Percentiles rank a stretch among this genome's conserved stretches.
These are phyloP conservation scores for Oxytorus armatus DNA, from an alignment of 2,888 invertebrate species.

Conservation along the genomic window DNA sequence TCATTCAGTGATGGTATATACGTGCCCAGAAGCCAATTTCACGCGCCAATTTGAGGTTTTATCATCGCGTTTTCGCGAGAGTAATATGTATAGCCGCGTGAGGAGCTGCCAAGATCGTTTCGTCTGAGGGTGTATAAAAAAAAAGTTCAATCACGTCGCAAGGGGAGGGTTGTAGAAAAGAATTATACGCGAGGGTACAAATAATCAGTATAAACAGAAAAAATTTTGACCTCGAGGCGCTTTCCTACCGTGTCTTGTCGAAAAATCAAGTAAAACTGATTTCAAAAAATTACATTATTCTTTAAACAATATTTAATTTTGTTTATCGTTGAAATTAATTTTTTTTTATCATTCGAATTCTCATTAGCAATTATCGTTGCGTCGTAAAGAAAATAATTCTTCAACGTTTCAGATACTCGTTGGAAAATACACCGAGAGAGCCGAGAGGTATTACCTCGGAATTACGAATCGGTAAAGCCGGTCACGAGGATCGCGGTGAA, in stretches of 20 bases:
- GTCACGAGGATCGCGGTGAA: constrained; percentile 86
- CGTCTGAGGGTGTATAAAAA: constrained; percentile 45
- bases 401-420: constrained; percentile 77
- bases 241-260: too few species aligned
- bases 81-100: constrained; percentile 34
- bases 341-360: too few species aligned
- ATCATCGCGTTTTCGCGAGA: constrained; percentile 61
- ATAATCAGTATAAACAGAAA: not conserved
- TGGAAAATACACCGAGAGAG: constrained; percentile 82
- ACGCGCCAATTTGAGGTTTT: constrained; percentile 68
- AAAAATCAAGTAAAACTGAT: too few species aligned
- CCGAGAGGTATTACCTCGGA: constrained; percentile 85
- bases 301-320: too few species aligned
- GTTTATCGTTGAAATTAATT: too few species aligned
- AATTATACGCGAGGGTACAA: constrained; percentile 29
- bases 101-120: constrained; percentile 64
- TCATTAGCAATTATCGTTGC: too few species aligned
- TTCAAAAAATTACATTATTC: too few species aligned
- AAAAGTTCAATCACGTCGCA: constrained; percentile 50
- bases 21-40: constrained; percentile 64
- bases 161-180: constrained; percentile 7
- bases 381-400: too few species aligned
- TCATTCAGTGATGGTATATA: constrained; percentile 56
- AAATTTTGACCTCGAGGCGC: not conserved
- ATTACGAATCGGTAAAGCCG: constrained; percentile 86